Percentiles rank a stretch among this genome's conserved stretches.
These are phyloP conservation scores for Cephalopterus ornatus DNA, from an alignment of 2,113 vertebrate genomes.

Conservation along the genomic window DNA sequence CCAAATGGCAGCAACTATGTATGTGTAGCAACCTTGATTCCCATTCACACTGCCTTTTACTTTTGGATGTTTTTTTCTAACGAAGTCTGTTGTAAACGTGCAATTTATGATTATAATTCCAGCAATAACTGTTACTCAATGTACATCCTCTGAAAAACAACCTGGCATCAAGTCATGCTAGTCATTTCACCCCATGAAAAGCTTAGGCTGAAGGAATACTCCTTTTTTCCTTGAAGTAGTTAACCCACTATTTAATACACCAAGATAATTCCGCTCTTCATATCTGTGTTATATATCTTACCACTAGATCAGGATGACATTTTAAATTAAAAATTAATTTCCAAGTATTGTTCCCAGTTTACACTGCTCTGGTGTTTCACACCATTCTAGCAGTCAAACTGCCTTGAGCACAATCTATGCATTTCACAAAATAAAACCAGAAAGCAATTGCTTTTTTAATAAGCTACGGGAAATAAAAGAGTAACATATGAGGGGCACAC, in stretches of 20 bases:
- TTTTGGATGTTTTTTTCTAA: background rate
- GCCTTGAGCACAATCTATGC: background rate
- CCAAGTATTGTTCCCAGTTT: slow-evolving; percentile 37
- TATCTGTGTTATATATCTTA: background rate
- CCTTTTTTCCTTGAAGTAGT: background rate
- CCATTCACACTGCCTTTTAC: background rate
- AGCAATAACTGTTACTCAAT: background rate
- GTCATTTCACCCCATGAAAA: background rate
- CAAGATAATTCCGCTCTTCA: background rate
- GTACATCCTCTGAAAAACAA: background rate
- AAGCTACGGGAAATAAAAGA: background rate
- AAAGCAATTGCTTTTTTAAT: background rate
- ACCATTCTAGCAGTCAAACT: background rate
- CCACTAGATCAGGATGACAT: background rate
- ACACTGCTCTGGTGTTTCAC: background rate
- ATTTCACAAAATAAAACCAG: slow-evolving; percentile 13
- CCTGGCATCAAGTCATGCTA: background rate
- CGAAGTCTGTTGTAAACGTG: background rate
- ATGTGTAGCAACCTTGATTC: background rate
- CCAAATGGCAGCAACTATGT: background rate
- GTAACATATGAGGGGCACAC: background rate
- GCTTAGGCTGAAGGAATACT: background rate
- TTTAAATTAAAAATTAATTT: slow-evolving; percentile 46
- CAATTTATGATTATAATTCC: background rate
- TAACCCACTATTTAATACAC: slow-evolving; percentile 13